Evolutionary conservation across 1,140 invertebrate genomes (phyloP).

Genomic region (Eubasilissa regina): DNA sequence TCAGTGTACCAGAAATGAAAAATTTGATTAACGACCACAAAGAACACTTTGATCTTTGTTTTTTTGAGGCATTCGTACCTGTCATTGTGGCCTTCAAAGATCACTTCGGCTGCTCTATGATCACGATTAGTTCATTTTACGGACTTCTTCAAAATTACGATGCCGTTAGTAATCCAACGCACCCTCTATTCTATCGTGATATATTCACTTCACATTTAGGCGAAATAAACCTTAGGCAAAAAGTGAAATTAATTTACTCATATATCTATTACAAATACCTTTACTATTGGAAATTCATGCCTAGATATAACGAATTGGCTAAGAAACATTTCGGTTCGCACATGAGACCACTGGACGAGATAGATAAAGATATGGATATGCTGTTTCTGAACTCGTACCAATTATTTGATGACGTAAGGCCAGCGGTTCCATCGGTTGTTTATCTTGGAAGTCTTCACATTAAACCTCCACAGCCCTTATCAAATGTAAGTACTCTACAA

Average conservation of each 20-base stretch:
- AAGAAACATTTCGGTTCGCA: slow-evolving; percentile 62
- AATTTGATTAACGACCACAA: slow-evolving; percentile 61
- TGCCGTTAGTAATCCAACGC: slow-evolving; percentile 65
- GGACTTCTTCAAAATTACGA: slow-evolving; percentile 55
- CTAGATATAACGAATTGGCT: slow-evolving; percentile 56
- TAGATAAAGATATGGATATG: slow-evolving; percentile 70
- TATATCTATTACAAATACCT: slow-evolving; percentile 49
- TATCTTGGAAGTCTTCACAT: slow-evolving; percentile 71
- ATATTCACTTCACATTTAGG: slow-evolving; percentile 61
- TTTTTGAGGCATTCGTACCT: slow-evolving; percentile 62
- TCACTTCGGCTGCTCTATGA: slow-evolving; percentile 64
- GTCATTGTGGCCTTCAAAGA: slow-evolving; percentile 63
- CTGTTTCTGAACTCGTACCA: slow-evolving; percentile 72
- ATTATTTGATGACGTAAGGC: slow-evolving; percentile 66
- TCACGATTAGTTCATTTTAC: slow-evolving; percentile 65
- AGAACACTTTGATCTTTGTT: slow-evolving; percentile 63
- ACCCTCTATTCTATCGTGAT: slow-evolving; percentile 69
- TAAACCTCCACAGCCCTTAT: slow-evolving; percentile 61
- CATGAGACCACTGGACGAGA: slow-evolving; percentile 56
- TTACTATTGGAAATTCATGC: slow-evolving; percentile 50
- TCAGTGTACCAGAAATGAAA: slow-evolving; percentile 61
- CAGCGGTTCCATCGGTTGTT: slow-evolving; percentile 69
- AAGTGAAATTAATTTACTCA: slow-evolving; percentile 55
- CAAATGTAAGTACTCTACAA: slow-evolving; percentile 48
- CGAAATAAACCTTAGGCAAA: slow-evolving; percentile 62